These are phyloP conservation scores for Amniataba percoides DNA, from an alignment of 2,797 vertebrate species.

Conservation along the genomic window DNA sequence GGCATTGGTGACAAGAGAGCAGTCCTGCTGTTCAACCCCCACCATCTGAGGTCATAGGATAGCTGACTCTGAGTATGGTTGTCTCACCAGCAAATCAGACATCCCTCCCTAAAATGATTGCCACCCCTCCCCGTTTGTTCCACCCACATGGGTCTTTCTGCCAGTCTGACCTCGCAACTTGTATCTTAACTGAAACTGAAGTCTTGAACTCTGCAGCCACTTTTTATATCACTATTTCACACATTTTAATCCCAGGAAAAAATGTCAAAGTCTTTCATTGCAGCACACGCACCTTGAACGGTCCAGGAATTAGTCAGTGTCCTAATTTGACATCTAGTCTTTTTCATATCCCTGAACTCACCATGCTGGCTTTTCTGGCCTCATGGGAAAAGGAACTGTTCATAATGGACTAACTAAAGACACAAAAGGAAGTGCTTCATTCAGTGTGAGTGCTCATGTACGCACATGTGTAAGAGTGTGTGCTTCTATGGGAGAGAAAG, in stretches of 20 bases:
- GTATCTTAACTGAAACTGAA: conserved; percentile 10
- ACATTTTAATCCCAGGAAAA: background rate
- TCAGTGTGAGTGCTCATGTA: conserved; percentile 29
- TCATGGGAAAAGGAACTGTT: conserved; percentile 39
- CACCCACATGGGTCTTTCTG: conserved; percentile 41
- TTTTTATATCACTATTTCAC: conserved; percentile 4
- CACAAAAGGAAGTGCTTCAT: conserved; percentile 49
- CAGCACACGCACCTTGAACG: background rate
- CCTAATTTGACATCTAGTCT: background rate
- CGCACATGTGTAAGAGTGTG: conserved; percentile 41
- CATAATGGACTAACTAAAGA: conserved; percentile 44
- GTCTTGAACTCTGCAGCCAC: background rate
- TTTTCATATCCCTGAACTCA: conserved; percentile 26
- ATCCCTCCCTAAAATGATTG: conserved; percentile 36
- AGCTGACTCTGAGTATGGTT: conserved; percentile 46
- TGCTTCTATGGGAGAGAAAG: conserved; percentile 54
- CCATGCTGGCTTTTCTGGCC: background rate
- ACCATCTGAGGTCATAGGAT: conserved; percentile 54
- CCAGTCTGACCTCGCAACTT: conserved; percentile 18
- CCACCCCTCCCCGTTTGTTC: conserved; percentile 35
- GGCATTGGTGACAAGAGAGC: conserved; percentile 22
- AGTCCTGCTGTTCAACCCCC: conserved; percentile 38
- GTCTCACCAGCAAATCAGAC: conserved; percentile 57
- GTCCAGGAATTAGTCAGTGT: conserved; percentile 25
- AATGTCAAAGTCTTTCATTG: background rate